phyloP scores from a whole-genome alignment of 2,888 invertebrate genomes.

The Hylaea fasciaria region DNA sequence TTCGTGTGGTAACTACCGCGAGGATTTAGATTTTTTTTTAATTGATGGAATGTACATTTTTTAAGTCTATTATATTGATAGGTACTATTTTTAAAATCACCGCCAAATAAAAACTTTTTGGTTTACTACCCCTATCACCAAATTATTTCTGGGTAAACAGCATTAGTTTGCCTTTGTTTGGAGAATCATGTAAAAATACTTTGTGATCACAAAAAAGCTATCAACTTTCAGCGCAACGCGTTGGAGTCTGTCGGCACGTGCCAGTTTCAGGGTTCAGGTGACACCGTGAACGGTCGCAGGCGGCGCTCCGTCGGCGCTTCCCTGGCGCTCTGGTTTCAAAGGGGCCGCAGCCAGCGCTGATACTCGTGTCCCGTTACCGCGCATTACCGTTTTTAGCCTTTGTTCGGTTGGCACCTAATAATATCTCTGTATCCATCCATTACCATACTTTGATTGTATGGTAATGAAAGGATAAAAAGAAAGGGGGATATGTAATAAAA shows the following conservation, averaged over 20 bases:
- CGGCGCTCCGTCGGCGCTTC: constrained; percentile 49
- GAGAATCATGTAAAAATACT: not conserved
- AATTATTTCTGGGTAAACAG: not conserved
- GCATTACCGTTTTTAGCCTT: constrained; percentile 14
- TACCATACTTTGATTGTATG: no score
- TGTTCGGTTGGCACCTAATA: no score
- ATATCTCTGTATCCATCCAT: no score
- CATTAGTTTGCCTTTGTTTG: not conserved
- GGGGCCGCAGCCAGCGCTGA: constrained; percentile 19
- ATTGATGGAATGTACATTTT: no score
- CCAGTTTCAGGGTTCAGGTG: constrained; percentile 33
- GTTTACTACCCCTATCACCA: no score
- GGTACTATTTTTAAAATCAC: no score
- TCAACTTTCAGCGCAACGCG: constrained; percentile 17
- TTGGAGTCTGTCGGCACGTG: constrained; percentile 37
- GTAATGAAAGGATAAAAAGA: no score
- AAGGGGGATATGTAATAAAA: no score
- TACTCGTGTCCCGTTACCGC: constrained; percentile 16
- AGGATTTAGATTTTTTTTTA: no score
- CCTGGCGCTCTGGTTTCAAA: constrained; percentile 39
- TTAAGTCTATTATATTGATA: no score
- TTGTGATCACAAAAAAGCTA: constrained; percentile 16
- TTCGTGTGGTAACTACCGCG: no score
- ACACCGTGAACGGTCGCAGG: constrained; percentile 43
- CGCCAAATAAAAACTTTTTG: no score